Evolutionary conservation across 2,888 invertebrate genomes (phyloP), one percentile per base, ranked within the genome.

Genomic region (Dorcus parallelipipedus): DNA sequence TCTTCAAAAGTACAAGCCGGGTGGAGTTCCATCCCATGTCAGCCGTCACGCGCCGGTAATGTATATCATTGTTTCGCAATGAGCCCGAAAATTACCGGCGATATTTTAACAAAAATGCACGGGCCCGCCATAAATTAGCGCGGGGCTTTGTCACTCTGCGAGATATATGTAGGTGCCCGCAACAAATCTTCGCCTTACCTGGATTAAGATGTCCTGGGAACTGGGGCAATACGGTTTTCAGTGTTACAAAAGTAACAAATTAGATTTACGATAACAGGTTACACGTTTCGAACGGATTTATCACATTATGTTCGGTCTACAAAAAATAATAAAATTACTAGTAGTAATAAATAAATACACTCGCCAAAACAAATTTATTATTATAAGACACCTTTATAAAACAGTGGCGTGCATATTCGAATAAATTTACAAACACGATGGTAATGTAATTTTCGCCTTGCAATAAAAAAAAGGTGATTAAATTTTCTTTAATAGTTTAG

Each of bases 51-150:
- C 52, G 59, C 57, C 62, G 52, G 57, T 66, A 66, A 66, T 61
- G 61, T 63, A 64, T 64, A 60, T 63, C 64, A 64, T 64, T 64
- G 60, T 63, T 67, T 65, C 60, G 67, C 65, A 65, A 64, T 64
- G 64, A 64, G 58, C 58, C 63, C 61, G 62, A 63, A 67, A 65
- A 67, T 67, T 65, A 65, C 65, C 59, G 61, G 52, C 57, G 60
- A 65, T 66, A 66, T 61, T 61, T 66, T 61, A 65, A 66, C 60
- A 64, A 64, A 66, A 65, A 64, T 61, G 62, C 58, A 56, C 60
- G 59, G 57, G 47, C 52, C 54, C 51, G 56, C 61, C 56, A 62
- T 66, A 66, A 66, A 66, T 66, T 63, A 61, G 54, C 40, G 50
- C 58, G 47, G 39, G 54, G 49, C 56, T 56, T 47, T 56, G 56